Conservation (phyloP, 2,888 invertebrate genomes). For the Melanostoma scalare region DNA sequence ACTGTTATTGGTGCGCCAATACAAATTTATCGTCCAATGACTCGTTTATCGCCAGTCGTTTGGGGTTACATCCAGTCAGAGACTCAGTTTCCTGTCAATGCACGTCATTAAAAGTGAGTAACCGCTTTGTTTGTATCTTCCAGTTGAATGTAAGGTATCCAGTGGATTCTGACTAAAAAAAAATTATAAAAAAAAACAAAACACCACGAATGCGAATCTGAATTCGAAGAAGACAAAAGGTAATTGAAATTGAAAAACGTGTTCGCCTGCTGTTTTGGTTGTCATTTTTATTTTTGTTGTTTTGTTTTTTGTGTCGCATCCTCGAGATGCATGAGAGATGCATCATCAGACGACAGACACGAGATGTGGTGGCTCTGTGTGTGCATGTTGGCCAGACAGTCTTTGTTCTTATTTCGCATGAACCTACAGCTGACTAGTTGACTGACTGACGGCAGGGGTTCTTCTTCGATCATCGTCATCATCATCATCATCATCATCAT, state of each 20-base stretch:
- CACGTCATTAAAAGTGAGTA: slow-evolving; percentile 50
- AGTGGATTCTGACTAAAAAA: not conserved
- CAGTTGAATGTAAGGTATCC: slow-evolving; percentile 33
- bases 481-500: slow-evolving; percentile 19
- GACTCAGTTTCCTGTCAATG: slow-evolving; percentile 46
- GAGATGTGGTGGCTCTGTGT: slow-evolving; percentile 11
- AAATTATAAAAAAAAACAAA: not conserved
- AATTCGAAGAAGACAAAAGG: slow-evolving; percentile 49
- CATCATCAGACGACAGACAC: slow-evolving; percentile 65
- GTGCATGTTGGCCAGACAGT: slow-evolving; percentile 28
- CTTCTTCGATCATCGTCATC: slow-evolving; percentile 61
- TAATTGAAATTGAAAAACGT: slow-evolving; percentile 70
- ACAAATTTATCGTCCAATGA: slow-evolving; percentile 66
- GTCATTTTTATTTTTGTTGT: slow-evolving; percentile 35
- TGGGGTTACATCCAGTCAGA: slow-evolving; percentile 53
- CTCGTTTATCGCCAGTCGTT: slow-evolving; percentile 28
- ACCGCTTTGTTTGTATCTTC: slow-evolving; percentile 17
- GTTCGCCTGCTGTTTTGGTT: slow-evolving; percentile 65
- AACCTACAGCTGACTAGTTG: slow-evolving; percentile 51
- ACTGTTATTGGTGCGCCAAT: slow-evolving; percentile 11
- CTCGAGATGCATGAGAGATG: slow-evolving; percentile 62
- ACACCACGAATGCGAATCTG: slow-evolving; percentile 37
- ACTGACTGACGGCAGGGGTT: slow-evolving; percentile 63
- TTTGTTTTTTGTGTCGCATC: slow-evolving; percentile 54
- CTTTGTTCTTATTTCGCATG: slow-evolving; percentile 53